Conservation (phyloP, 2,888 invertebrate species). For the Lingula anatina region DNA sequence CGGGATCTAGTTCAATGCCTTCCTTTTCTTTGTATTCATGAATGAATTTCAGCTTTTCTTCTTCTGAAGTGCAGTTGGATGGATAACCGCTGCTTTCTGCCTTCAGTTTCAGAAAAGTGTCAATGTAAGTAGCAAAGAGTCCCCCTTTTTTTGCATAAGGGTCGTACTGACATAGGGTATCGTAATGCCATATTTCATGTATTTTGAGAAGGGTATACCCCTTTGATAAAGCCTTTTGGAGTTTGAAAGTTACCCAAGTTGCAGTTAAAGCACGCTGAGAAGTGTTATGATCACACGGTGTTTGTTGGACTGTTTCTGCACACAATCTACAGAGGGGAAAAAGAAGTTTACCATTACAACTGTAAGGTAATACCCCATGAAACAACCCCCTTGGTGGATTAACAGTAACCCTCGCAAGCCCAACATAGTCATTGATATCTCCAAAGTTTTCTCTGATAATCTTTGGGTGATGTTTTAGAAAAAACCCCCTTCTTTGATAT, state of each 20-base stretch:
- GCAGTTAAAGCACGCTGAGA: slow-evolving; percentile 27
- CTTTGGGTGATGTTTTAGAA: too few species aligned
- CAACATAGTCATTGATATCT: too few species aligned
- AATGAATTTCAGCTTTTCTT: slow-evolving; percentile 21
- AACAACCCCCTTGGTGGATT: too few species aligned
- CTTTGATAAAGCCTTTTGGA: slow-evolving; percentile 28
- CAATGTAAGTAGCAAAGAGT: slow-evolving; percentile 34
- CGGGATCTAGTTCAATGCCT: slow-evolving; percentile 8
- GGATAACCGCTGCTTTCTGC: slow-evolving; percentile 20
- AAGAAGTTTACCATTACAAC: slow-evolving; percentile 29
- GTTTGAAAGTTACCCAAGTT: slow-evolving; percentile 42
- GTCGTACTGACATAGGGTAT: slow-evolving; percentile 10
- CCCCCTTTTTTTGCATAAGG: slow-evolving; percentile 7
- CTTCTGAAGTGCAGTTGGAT: slow-evolving; percentile 6
- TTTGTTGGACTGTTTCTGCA: slow-evolving; percentile 4
- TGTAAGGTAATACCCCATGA: too few species aligned
- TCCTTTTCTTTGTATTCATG: slow-evolving; percentile 12
- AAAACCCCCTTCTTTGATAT: too few species aligned
- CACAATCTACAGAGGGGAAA: slow-evolving; percentile 37
- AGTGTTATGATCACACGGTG: too few species aligned
- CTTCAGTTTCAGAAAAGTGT: slow-evolving; percentile 15
- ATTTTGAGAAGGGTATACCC: slow-evolving; percentile 36
- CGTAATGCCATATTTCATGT: slow-evolving; percentile 40
- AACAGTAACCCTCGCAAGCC: too few species aligned
- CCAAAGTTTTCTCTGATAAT: too few species aligned